Base-by-base conservation (phyloP, 2,888 invertebrate species). In the Lingula anatina region DNA sequence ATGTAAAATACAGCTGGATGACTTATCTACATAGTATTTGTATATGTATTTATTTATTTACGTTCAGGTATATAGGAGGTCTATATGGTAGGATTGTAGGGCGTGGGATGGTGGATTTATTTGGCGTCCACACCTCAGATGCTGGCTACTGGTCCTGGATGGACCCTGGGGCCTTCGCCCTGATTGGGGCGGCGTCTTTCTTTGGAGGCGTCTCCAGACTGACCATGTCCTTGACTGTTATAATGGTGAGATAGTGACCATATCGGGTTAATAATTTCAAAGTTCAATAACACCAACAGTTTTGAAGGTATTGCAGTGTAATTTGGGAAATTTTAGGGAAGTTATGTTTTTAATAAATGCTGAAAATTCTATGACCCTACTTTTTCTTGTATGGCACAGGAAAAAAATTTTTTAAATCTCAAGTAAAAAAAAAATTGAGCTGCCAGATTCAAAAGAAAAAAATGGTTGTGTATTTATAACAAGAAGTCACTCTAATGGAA, bases 151-250 rank as follows among this genome's bases (percentile, higher is more conserved):
- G 76, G 76, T 67, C 69, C 42, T 79, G 79, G 79, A 70, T 78
- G 62, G 79, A 79, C 57, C 79, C 79, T 2, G 79, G 79, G 7
- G 77, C 76, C 3, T 74, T 79, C 54, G 77, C 78, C 24, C 66
- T 79, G 9, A 70, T 79, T 44, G 79, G 79, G 23, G 76, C 78
- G 4, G 79, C 78, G 0, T 76, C 78, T 7, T 79, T 79, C 57
- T 74, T 79, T 60, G 78, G 77, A 40, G 79, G 79, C 2, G 78
- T 78, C 2, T 74, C 78, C 12, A 61, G 79, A 37, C 66, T 79
- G 2, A 78, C 78, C n/a, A 68, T 78, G 59, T 75, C 76, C 12
- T 69, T 76, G 24, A 73, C 76, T 41, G 73, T 75, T 40, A 75
- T 78, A 36, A 75, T 78, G 78, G 73, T 68, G 27, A 45, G 59